Evolutionary conservation across 2,888 invertebrate species (phyloP).

Genomic region (Amphipoea lucens): DNA sequence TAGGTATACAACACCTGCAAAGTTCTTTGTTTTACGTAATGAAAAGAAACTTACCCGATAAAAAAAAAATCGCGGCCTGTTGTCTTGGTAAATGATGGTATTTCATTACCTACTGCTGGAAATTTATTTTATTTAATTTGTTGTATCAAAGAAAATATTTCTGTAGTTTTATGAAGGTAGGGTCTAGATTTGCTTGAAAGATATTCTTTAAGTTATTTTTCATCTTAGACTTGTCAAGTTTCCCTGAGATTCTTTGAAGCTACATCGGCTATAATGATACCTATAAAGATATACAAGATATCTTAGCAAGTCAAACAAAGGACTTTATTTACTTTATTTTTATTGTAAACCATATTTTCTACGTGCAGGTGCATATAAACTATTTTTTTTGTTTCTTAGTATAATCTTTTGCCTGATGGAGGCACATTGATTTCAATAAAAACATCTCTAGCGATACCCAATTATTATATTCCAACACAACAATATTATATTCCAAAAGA

Average conservation of each 20-base stretch:
- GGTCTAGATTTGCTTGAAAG: neutral
- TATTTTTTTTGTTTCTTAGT: neutral
- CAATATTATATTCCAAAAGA: neutral
- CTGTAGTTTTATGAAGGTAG: conserved; percentile 16
- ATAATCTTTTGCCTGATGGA: neutral
- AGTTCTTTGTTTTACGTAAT: conserved; percentile 30
- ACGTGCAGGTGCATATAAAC: too few species aligned
- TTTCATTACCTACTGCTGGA: conserved; percentile 34
- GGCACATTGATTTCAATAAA: neutral
- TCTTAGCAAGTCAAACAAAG: neutral
- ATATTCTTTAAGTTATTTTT: neutral
- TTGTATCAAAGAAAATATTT: conserved; percentile 10
- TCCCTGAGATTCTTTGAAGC: neutral
- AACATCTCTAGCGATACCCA: neutral
- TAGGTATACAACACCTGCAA: conserved; percentile 6
- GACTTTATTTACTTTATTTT: neutral
- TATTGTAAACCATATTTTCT: neutral
- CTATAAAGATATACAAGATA: neutral
- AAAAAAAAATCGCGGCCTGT: conserved; percentile 14
- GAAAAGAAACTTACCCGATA: conserved; percentile 29
- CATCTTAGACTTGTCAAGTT: neutral
- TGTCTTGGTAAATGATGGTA: conserved; percentile 34
- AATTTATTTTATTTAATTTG: conserved; percentile 13
- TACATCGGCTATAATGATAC: neutral
- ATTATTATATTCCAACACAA: neutral